Evolutionary conservation across 92 coral and sea anemone genomes (phyloP).

Genomic region (Desmophyllum pertusum): DNA sequence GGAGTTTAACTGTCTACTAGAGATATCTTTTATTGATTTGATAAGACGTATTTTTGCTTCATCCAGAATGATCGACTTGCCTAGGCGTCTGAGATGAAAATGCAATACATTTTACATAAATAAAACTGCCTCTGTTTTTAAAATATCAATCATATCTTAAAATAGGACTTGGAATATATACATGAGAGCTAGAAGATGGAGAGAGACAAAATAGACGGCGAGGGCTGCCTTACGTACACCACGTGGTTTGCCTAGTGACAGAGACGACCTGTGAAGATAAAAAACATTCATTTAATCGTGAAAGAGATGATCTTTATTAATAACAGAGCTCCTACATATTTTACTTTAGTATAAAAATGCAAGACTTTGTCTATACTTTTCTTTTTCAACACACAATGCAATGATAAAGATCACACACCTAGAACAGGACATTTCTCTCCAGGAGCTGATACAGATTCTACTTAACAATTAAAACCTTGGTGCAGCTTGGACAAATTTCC

Average conservation of each 20-base stretch:
- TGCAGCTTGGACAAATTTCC: background rate
- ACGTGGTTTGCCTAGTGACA: constrained; percentile 60
- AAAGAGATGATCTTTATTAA: background rate
- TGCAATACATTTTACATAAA: background rate
- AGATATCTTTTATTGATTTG: background rate
- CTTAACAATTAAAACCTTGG: background rate
- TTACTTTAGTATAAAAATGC: no score
- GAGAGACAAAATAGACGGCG: constrained; percentile 59
- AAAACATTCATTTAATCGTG: background rate
- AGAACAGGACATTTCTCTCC: no score
- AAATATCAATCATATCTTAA: background rate
- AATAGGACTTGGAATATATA: constrained; percentile 53
- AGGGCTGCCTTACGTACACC: constrained; percentile 63
- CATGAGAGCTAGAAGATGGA: constrained; percentile 71
- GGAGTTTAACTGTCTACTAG: no score
- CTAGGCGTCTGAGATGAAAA: no score
- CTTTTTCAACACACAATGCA: no score
- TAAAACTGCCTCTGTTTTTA: background rate
- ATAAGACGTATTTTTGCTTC: background rate
- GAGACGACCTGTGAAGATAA: constrained; percentile 13
- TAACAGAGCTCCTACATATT: background rate
- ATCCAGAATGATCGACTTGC: background rate
- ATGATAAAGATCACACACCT: no score
- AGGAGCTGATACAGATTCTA: no score
- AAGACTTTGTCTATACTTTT: no score